Conservation (phyloP, 2,113 vertebrate species). For the Syngnathus floridae region DNA sequence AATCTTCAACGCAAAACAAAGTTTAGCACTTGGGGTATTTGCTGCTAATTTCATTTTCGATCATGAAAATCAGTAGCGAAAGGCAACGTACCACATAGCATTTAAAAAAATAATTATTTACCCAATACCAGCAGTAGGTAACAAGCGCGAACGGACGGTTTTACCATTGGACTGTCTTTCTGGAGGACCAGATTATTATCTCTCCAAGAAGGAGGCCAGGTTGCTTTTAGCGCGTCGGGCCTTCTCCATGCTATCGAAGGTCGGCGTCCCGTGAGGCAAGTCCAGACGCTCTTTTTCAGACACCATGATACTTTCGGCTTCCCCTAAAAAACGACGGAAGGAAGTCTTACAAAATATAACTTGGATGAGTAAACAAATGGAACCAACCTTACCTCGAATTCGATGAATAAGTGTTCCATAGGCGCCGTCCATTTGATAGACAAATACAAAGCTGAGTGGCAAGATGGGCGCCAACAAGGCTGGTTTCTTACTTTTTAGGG, state of each 20-base stretch:
- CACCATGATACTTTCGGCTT: conserved; percentile 79
- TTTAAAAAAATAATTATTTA: neutral
- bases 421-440: conserved; percentile 80
- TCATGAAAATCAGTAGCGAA: no score
- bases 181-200: conserved; percentile 54
- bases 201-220: conserved; percentile 66
- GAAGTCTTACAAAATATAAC: neutral
- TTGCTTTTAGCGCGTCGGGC: conserved; percentile 70
- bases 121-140: neutral
- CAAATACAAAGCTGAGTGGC: conserved; percentile 78
- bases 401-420: conserved; percentile 80
- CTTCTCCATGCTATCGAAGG: conserved; percentile 82
- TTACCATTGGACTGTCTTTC: neutral
- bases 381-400: conserved; percentile 71
- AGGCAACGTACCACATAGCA: neutral
- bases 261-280: conserved; percentile 74
- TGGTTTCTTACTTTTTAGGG: conserved; percentile 75
- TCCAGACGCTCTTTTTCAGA: conserved; percentile 66
- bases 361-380: no score
- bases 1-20: neutral
- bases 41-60: neutral
- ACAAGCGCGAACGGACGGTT: neutral
- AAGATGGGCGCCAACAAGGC: conserved; percentile 71
- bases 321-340: conserved; percentile 56
- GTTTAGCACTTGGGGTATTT: neutral